Evolutionary conservation across 2,888 invertebrate genomes (phyloP), one percentile per base, ranked within the genome.

Genomic region (Pharmacophagus antenor): DNA sequence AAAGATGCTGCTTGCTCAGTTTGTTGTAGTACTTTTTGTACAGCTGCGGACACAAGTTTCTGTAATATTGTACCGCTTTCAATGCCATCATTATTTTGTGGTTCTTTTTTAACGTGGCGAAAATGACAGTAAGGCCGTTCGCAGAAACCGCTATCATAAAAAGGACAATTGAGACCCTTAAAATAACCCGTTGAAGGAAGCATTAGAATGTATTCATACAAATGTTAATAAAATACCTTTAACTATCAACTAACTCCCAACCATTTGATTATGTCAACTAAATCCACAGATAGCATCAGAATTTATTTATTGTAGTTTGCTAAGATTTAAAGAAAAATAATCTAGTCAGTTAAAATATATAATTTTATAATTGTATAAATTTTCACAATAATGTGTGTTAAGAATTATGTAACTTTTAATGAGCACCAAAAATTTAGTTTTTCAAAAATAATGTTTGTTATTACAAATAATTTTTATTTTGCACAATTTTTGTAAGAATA

Each of bases 81-180:
- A 63, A 91, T 76, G 48, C 84, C 84, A 60, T 88, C 84, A 64
- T 82, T 76, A 66, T 80, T 85, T 64, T 81, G 81, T 63, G 75
- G 72, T 91, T 95, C 95, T 90, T 94, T 95, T 75, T 93, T 95
- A 68, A 93, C 92, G 85, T 98, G 98, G 76, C 95, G 94, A 84
- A 96, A 98, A 88, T 98, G 97, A 88, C 98, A 98, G 85, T 97
- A 97, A 21, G 97, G 97, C 73, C 98, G 92, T 69, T 95, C 95
- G 86, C 98, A 98, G 54, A 93, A 87, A 63, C 94, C 95, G 77
- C 92, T 93, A 73, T 95, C 94, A 80, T 93, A 96, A 88, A 95
- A 97, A 22, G 98, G 97, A 82, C 98, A 98, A 71, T 93, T 93
- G 66, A 97, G 93, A 72, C 94, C 93, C 86, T 95, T 95, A 78